A percentile compares a stretch with the other conserved stretches of the same genome.
phyloP scores from a whole-genome alignment of 2,888 invertebrate genomes.

The Icerya purchasi region DNA sequence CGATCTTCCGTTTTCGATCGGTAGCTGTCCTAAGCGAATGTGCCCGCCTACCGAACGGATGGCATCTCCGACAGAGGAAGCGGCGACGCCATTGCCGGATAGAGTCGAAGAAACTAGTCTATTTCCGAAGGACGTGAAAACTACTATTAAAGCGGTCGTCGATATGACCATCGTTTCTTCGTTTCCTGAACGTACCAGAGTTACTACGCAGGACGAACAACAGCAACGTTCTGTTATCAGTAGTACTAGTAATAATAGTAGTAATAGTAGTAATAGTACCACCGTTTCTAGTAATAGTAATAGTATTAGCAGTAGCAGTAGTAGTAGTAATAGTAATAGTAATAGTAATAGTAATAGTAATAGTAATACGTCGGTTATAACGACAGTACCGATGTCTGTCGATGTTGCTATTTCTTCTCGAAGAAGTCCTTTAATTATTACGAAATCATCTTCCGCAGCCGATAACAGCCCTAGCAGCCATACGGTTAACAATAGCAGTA shows the following conservation, averaged over 20 bases:
- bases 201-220: not conserved
- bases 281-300: too few relatives aligned
- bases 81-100: conserved; percentile 1
- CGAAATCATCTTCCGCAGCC: too few relatives aligned
- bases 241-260: not conserved
- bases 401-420: not conserved
- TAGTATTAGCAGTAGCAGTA: too few relatives aligned
- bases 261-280: not conserved
- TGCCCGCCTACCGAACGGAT: not conserved
- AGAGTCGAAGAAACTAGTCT: not conserved
- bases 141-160: not conserved
- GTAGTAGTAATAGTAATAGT: too few relatives aligned
- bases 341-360: too few relatives aligned
- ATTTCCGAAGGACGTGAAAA: not conserved
- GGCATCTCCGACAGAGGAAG: not conserved
- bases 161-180: not conserved
- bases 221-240: not conserved
- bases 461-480: conserved; percentile 27
- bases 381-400: too few relatives aligned
- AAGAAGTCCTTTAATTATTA: too few relatives aligned
- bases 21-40: too few relatives aligned
- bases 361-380: too few relatives aligned
- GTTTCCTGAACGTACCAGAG: not conserved
- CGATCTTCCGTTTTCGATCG: too few relatives aligned
- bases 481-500: conserved; percentile 19